Base-by-base conservation (phyloP, 1,140 invertebrate genomes). In the Zophobas morio region DNA sequence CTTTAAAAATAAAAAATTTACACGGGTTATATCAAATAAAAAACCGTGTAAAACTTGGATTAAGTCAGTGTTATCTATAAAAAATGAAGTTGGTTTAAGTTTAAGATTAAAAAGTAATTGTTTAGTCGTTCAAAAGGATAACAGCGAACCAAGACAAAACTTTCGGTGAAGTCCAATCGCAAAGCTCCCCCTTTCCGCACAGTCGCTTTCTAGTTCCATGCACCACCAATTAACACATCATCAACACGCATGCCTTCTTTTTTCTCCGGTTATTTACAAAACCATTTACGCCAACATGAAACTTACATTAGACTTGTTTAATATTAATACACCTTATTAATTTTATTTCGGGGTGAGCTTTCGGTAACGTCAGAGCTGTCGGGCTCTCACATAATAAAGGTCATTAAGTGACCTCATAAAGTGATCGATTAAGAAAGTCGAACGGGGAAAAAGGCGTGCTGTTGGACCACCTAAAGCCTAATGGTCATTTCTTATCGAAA, bases 401-500 rank as follows among this genome's bases (percentile, higher is more conserved):
- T 73, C 54, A 36, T 53, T 54, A 75, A 56, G 73, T 79, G 75
- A 81, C 78, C 80, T 75, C 37, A 42, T 70, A n/a, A 39, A 5
- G 74, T 80, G 79, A 81, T 81, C 80, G 80, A 81, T 81, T 77
- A 77, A 63, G 46, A 75, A 79, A 71, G 8, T 2, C 49, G 36
- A 39, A 33, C 57, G 49, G 42, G n/a, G 20, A 51, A 51, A 51
- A 51, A 51, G 77, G 70, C 77, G 72, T 70, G 66, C 49, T 73
- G 51, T 78, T 60, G 56, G 37, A 57, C 56, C 42, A 33, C 20
- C 53, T 74, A 73, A 81, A 79, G 73, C 78, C 78, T 81, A 81
- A 81, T 81, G 74, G 80, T 53, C 70, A 74, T 66, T 77, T 66
- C 75, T 81, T 81, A 81, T 81, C 80, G 66, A 34, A 79, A 81